A percentile compares a stretch with the other conserved stretches of the same genome.
Conservation (phyloP, 2,888 invertebrate genomes). For the Acanthopleura granulata region DNA sequence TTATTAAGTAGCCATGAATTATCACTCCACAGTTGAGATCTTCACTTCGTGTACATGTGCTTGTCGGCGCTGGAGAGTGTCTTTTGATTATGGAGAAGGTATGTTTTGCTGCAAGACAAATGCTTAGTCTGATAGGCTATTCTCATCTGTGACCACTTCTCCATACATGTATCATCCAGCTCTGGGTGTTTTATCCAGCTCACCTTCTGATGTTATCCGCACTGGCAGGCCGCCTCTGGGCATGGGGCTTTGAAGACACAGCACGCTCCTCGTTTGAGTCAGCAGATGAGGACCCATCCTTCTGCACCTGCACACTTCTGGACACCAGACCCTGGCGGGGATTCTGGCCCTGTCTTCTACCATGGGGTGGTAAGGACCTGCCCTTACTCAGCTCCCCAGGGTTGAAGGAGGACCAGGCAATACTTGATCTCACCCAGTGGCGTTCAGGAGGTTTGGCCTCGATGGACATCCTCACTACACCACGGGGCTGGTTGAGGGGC, state of each 20-base stretch:
- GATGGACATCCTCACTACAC: slow-evolving; percentile 19
- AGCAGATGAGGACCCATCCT: not conserved
- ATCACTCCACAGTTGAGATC: no score
- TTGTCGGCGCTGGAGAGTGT: no score
- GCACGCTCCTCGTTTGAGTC: not conserved
- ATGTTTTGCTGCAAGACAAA: no score
- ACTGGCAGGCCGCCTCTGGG: slow-evolving; percentile 35
- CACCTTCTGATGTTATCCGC: slow-evolving; percentile 48
- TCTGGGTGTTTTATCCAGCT: slow-evolving; percentile 14
- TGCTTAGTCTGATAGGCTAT: no score
- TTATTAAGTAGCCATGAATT: no score
- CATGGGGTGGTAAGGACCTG: not conserved
- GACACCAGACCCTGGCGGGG: not conserved
- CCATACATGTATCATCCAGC: no score
- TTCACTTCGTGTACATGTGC: no score
- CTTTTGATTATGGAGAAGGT: no score
- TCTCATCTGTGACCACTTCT: no score
- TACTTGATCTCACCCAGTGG: slow-evolving; percentile 57
- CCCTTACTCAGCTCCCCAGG: slow-evolving; percentile 49
- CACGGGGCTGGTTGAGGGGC: not conserved
- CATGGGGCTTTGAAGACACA: not conserved
- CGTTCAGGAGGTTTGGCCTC: slow-evolving; percentile 28
- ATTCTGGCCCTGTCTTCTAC: not conserved
- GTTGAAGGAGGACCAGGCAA: slow-evolving; percentile 56
- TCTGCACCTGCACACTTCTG: not conserved